These are phyloP conservation scores for Microctenopoma steveboyesi DNA, from an alignment of 2,797 vertebrate species.

Conservation along the genomic window DNA sequence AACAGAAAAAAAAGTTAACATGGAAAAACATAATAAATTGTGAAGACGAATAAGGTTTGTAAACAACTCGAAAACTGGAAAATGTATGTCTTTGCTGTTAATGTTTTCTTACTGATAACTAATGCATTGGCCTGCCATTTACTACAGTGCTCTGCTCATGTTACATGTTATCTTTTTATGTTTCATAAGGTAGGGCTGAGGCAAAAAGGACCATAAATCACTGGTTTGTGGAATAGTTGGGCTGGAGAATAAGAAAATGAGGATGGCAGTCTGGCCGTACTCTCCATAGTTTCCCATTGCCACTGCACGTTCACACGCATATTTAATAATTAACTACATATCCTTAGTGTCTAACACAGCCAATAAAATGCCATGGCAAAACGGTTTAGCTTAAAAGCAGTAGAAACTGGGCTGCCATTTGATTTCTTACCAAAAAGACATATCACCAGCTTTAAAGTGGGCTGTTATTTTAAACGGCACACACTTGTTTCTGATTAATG, in stretches of 20 bases:
- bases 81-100: slow-evolving; percentile 76
- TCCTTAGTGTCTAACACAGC: slow-evolving; percentile 69
- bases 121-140: slow-evolving; percentile 80
- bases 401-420: slow-evolving; percentile 61
- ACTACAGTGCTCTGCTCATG: slow-evolving; percentile 77
- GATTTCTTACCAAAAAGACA: slow-evolving; percentile 70
- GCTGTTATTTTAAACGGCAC: slow-evolving; percentile 63
- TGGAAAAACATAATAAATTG: slow-evolving; percentile 80
- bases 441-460: slow-evolving; percentile 79
- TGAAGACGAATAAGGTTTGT: slow-evolving; percentile 82
- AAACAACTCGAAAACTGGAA: slow-evolving; percentile 78
- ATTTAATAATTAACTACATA: slow-evolving; percentile 63
- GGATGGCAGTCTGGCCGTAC: slow-evolving; percentile 43
- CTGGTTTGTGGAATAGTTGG: slow-evolving; percentile 55
- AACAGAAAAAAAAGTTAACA: slow-evolving; percentile 80
- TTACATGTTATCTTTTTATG: slow-evolving; percentile 75
- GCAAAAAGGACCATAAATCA: slow-evolving; percentile 71
- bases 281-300: slow-evolving; percentile 60
- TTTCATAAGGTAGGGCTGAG: slow-evolving; percentile 74
- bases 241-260: slow-evolving; percentile 33
- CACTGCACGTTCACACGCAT: slow-evolving; percentile 71
- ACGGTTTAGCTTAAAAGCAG: slow-evolving; percentile 62
- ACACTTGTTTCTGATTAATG: slow-evolving; percentile 53
- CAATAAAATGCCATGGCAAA: slow-evolving; percentile 63
- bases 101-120: slow-evolving; percentile 82